A percentile compares a stretch with the other conserved stretches of the same genome.
phyloP scores from a whole-genome alignment of 2,113 vertebrate genomes.

The Acrocephalus arundinaceus region DNA sequence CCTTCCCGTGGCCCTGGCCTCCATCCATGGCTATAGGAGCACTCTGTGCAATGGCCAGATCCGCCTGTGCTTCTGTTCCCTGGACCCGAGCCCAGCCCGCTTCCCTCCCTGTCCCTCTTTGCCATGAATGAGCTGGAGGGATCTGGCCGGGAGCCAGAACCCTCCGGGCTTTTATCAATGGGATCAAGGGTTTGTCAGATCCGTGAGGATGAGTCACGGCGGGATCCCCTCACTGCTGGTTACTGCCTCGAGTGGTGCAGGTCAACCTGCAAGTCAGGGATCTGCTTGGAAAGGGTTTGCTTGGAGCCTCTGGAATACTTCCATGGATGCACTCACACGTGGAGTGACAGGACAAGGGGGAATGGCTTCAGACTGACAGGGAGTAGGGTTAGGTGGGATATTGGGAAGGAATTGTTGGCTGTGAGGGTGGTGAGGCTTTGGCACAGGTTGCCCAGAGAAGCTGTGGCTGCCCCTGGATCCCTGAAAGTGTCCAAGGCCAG shows the following conservation, averaged over 20 bases:
- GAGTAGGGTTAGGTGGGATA: fast-evolving
- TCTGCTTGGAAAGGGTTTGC: background rate
- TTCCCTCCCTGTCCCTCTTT: background rate
- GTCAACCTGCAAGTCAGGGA: background rate
- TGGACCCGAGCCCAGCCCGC: constrained; percentile 32
- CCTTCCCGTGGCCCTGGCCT: background rate
- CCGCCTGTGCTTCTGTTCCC: constrained; percentile 13
- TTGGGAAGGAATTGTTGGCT: background rate
- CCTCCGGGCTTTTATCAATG: constrained; percentile 65
- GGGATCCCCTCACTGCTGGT: constrained; percentile 7
- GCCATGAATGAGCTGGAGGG: constrained; percentile 65
- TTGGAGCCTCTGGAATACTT: background rate
- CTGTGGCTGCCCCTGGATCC: background rate
- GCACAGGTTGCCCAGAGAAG: background rate
- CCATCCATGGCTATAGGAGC: constrained; percentile 37
- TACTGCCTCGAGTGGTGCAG: background rate
- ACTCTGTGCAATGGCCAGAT: constrained; percentile 26
- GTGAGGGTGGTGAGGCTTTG: fast-evolving
- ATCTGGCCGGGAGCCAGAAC: constrained; percentile 41
- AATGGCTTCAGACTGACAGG: background rate
- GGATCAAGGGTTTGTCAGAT: constrained; percentile 51
- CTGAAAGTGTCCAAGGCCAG: background rate
- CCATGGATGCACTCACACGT: background rate
- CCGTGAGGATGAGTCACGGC: background rate
- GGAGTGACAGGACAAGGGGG: background rate